phyloP scores from a whole-genome alignment of 2,888 invertebrate genomes.

The Megamerina dolium region DNA sequence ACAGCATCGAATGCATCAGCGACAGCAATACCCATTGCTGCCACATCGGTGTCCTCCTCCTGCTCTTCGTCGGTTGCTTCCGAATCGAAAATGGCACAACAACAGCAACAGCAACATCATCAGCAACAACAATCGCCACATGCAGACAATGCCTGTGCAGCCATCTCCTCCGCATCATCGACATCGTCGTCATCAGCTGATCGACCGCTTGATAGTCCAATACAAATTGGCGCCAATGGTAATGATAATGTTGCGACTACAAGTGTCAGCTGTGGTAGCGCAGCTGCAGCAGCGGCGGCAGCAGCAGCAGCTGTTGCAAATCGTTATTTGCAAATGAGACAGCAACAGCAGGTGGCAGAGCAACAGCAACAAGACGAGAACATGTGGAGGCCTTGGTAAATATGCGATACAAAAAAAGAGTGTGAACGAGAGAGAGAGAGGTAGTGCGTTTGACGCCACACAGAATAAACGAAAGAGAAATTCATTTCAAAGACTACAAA shows the following conservation, averaged over 20 bases:
- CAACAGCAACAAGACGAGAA: slow-evolving; percentile 44
- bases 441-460: too few relatives aligned
- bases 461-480: too few relatives aligned
- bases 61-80: slow-evolving; percentile 29
- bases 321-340: slow-evolving; percentile 24
- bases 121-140: slow-evolving; percentile 4
- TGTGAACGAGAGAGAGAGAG: too few relatives aligned
- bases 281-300: slow-evolving; percentile 28
- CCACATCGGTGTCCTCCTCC: slow-evolving; percentile 12
- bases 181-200: too few relatives aligned
- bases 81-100: slow-evolving; percentile 16
- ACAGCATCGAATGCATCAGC: slow-evolving; percentile 18
- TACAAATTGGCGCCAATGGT: too few relatives aligned
- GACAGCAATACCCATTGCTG: not conserved
- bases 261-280: too few relatives aligned
- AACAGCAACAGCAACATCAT: slow-evolving; percentile 14
- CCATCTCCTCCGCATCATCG: too few relatives aligned
- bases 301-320: slow-evolving; percentile 22
- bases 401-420: not conserved
- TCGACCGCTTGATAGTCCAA: too few relatives aligned
- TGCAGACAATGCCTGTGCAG: slow-evolving; percentile 26
- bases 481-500: too few relatives aligned
- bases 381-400: slow-evolving; percentile 55
- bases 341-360: slow-evolving; percentile 15
- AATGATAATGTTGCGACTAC: too few relatives aligned